Base-by-base conservation (phyloP, 2,888 invertebrate species). In the Melanotus villosus region DNA sequence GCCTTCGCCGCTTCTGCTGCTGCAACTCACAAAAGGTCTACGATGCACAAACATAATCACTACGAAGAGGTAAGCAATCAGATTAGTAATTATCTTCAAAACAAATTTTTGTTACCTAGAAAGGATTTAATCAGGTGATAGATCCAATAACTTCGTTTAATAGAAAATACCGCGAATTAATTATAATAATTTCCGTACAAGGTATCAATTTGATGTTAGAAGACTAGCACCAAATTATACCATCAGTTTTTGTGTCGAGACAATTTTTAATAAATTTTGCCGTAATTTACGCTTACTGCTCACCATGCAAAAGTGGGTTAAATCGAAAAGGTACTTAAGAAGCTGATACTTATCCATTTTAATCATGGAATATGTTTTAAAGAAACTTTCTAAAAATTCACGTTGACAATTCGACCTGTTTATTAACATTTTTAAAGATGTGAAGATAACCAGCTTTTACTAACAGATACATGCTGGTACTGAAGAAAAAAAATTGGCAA, bases 1-100 rank as follows among this genome's bases (percentile, higher is more conserved):
- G 87, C 87, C 84, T 86, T 88, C 84, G 88, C 89, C 87, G 85
- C 89, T 86, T 87, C 89, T 86, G 88, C 88, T 83, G 86, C 82
- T 79, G 86, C 87, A 82, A 85, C 88, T 81, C 86, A 88, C 84
- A 88, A 86, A 82, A 86, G 87, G 82, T 85, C 83, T 69, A 73
- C 77, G 23, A 80, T 80, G 74, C 36, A 56, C 14, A 81, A 81
- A 79, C 79, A 81, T 10, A 81, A 79, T 63, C 73, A 78, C 56
- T 68, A 73, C 19, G 72, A 75, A 38, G 72, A 78, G 77, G 81
- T 81, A 73, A 78, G 79, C n/a, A 14, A 4, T 14, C 32, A 32
- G 32, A n/a, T n/a, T n/a, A n/a, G n/a, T n/a, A n/a, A n/a, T n/a
- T n/a, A n/a, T n/a, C n/a, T n/a, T n/a, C n/a, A n/a, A n/a, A n/a